A percentile compares a stretch with the other conserved stretches of the same genome.
These are phyloP conservation scores for Zeugodacus cucurbitae DNA, from an alignment of 1,140 invertebrate genomes.

Conservation along the genomic window DNA sequence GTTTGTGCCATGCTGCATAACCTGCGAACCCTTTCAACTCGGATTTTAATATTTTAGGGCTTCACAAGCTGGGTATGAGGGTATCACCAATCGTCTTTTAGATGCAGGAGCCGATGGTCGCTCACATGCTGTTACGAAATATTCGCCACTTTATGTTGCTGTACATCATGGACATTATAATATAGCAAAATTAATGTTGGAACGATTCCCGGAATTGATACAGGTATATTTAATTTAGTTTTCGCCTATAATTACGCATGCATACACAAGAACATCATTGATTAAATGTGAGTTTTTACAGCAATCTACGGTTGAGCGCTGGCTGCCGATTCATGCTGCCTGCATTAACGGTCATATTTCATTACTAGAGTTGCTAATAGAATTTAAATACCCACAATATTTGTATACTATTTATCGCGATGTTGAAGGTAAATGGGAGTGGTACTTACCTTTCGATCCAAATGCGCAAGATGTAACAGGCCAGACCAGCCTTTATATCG, in stretches of 20 bases:
- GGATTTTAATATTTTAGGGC: constrained; percentile 70
- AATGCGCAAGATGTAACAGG: constrained; percentile 91
- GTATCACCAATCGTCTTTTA: constrained; percentile 83
- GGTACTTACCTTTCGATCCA: constrained; percentile 88
- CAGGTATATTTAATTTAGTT: constrained; percentile 67
- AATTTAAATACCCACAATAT: constrained; percentile 83
- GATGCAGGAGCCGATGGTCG: constrained; percentile 86
- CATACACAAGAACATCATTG: background rate
- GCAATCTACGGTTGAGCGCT: constrained; percentile 84
- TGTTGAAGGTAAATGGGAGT: constrained; percentile 80
- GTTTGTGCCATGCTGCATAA: too few relatives aligned
- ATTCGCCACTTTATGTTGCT: constrained; percentile 92
- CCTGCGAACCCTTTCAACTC: too few relatives aligned
- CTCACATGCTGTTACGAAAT: constrained; percentile 88
- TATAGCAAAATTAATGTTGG: constrained; percentile 83
- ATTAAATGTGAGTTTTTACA: constrained; percentile 34
- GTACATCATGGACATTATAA: constrained; percentile 86
- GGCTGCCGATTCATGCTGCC: constrained; percentile 92
- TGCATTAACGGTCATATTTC: constrained; percentile 86
- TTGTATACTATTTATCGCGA: constrained; percentile 78
- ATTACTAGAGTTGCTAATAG: constrained; percentile 82
- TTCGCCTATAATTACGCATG: constrained; percentile 1
- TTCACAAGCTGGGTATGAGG: constrained; percentile 83
- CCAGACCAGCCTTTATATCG: constrained; percentile 89
- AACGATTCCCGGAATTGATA: constrained; percentile 75